phyloP scores from a whole-genome alignment of 2,888 invertebrate genomes.

The Schizaphis graminum region DNA sequence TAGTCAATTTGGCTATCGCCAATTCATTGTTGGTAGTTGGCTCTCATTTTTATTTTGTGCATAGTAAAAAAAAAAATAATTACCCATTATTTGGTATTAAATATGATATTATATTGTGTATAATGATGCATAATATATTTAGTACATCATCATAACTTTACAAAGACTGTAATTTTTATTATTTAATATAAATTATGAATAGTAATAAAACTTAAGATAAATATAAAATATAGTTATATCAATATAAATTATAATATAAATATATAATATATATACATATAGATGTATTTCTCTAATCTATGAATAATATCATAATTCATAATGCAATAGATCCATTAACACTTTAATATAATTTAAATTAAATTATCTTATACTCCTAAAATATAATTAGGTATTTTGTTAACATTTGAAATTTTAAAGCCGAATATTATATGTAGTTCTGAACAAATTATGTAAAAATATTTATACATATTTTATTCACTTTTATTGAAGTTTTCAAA shows the following conservation, averaged over 20 bases:
- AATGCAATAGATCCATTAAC: background rate
- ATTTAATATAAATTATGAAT: background rate
- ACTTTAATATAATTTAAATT: background rate
- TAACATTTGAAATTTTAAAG: background rate
- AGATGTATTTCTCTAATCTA: background rate
- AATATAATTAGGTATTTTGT: background rate
- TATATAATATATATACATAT: background rate
- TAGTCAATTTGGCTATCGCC: background rate
- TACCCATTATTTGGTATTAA: background rate
- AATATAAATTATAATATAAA: background rate
- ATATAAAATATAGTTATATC: background rate
- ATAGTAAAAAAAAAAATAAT: background rate
- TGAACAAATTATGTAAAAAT: background rate
- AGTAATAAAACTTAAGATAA: background rate
- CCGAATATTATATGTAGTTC: background rate
- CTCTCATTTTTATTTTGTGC: background rate
- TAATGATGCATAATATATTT: background rate
- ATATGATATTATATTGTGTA: background rate
- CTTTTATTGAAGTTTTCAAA: background rate
- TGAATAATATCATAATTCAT: background rate
- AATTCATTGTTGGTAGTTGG: background rate
- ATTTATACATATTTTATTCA: background rate
- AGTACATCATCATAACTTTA: background rate
- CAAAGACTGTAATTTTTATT: background rate
- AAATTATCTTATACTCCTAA: background rate